Evolutionary conservation across 1,140 invertebrate genomes (phyloP).

Genomic region (Papilio machaon): DNA sequence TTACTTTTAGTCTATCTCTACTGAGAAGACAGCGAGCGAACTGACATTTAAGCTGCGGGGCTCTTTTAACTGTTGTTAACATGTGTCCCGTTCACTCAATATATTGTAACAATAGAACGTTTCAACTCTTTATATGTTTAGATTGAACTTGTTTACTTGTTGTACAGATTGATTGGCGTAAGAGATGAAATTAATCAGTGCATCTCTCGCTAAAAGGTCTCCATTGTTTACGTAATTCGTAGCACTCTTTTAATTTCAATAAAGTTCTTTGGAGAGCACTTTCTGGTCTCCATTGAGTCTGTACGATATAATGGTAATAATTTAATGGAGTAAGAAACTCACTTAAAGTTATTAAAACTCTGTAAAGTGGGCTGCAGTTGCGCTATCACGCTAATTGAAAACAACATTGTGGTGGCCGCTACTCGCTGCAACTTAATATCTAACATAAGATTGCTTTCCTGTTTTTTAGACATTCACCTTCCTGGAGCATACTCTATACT

Average conservation of each 20-base stretch:
- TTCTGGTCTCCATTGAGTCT: conserved; percentile 24
- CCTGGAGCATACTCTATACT: conserved; percentile 4
- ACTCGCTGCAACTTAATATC: conserved; percentile 32
- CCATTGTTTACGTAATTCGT: conserved; percentile 9
- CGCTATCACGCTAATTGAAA: conserved; percentile 69
- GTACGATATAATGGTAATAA: conserved; percentile 36
- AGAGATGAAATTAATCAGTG: neutral
- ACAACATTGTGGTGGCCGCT: conserved; percentile 51
- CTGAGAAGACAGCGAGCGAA: neutral
- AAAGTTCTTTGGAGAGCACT: neutral
- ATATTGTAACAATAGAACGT: neutral
- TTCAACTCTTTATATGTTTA: conserved; percentile 10
- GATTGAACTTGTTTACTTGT: conserved; percentile 3
- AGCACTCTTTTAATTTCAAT: conserved; percentile 24
- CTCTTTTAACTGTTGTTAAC: neutral
- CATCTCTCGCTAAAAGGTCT: neutral
- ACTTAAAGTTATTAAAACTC: conserved; percentile 71
- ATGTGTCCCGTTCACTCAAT: neutral
- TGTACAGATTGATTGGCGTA: neutral
- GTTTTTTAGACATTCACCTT: conserved; percentile 21
- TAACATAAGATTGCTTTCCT: conserved; percentile 35
- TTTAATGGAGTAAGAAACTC: conserved; percentile 55
- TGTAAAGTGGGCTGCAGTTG: conserved; percentile 52
- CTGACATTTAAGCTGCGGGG: conserved; percentile 1
- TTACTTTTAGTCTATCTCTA: neutral